Conservation (phyloP, 2,888 invertebrate species). For the Coelinius sp. region DNA sequence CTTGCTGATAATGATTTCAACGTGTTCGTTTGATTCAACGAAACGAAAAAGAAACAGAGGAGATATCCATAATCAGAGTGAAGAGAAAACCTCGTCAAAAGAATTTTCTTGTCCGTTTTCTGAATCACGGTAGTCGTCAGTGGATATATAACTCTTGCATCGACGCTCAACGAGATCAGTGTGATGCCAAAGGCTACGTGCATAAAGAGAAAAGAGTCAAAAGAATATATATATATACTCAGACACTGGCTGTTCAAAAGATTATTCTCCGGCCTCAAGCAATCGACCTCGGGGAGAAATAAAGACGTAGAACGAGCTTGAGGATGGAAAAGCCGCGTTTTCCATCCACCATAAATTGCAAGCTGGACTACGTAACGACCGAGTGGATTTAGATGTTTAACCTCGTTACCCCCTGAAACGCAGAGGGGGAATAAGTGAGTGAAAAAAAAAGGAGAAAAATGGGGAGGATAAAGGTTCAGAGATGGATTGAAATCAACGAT, state of each 20-base stretch:
- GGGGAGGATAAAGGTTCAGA: neutral
- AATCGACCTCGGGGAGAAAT: conserved; percentile 26
- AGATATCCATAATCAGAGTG: conserved; percentile 8
- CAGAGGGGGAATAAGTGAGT: conserved; percentile 1
- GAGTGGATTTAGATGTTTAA: conserved; percentile 32
- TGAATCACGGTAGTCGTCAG: neutral
- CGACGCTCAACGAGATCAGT: conserved; percentile 22
- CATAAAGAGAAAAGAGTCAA: neutral
- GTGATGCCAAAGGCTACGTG: conserved; percentile 4
- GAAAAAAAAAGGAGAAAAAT: conserved; percentile 15
- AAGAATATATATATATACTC: conserved; percentile 16
- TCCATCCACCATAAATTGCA: conserved; percentile 24
- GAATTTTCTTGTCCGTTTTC: neutral
- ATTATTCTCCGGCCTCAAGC: neutral
- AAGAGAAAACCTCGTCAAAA: neutral
- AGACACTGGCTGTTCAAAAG: conserved; percentile 7
- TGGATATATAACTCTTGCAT: neutral
- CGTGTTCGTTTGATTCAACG: neutral
- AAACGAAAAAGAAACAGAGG: neutral
- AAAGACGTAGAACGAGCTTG: conserved; percentile 38
- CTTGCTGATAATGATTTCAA: neutral
- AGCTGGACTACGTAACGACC: conserved; percentile 22
- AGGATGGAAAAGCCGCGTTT: conserved; percentile 48
- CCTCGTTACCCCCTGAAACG: conserved; percentile 24
- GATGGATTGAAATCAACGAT: neutral